These are phyloP conservation scores for Eupithecia subfuscata DNA, from an alignment of 2,888 invertebrate genomes.

Conservation along the genomic window DNA sequence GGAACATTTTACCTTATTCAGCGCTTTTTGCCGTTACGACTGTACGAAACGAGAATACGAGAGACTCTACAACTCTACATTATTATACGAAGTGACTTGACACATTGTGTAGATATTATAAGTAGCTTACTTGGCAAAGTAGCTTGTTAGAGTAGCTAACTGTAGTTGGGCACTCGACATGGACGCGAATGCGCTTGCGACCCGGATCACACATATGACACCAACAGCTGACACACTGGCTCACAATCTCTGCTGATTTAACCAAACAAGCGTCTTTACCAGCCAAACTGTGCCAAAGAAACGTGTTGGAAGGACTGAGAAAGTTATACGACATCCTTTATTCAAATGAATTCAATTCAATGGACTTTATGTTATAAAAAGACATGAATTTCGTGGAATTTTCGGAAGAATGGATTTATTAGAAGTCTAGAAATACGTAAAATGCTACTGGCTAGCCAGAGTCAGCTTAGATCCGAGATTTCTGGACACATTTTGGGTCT, in stretches of 20 bases:
- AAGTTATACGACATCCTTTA: neutral
- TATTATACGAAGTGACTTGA: neutral
- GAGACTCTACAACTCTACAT: neutral
- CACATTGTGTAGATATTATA: neutral
- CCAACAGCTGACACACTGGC: conserved; percentile 64
- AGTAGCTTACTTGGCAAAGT: conserved; percentile 8
- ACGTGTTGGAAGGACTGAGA: neutral
- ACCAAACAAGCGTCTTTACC: conserved; percentile 19
- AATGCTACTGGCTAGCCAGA: neutral
- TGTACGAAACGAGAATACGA: neutral
- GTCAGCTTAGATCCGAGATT: neutral
- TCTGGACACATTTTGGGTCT: neutral
- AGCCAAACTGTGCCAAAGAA: conserved; percentile 13
- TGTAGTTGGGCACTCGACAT: conserved; percentile 8
- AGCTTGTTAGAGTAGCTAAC: conserved; percentile 11
- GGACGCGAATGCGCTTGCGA: conserved; percentile 49
- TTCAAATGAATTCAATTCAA: neutral
- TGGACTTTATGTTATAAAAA: neutral
- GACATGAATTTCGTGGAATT: neutral
- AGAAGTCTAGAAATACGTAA: neutral
- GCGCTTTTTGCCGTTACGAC: neutral
- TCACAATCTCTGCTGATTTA: conserved; percentile 34
- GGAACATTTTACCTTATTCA: neutral
- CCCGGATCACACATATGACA: conserved; percentile 76
- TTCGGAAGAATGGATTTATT: too few relatives aligned